phyloP scores from a whole-genome alignment of 2,797 vertebrate species.

The Falco peregrinus region DNA sequence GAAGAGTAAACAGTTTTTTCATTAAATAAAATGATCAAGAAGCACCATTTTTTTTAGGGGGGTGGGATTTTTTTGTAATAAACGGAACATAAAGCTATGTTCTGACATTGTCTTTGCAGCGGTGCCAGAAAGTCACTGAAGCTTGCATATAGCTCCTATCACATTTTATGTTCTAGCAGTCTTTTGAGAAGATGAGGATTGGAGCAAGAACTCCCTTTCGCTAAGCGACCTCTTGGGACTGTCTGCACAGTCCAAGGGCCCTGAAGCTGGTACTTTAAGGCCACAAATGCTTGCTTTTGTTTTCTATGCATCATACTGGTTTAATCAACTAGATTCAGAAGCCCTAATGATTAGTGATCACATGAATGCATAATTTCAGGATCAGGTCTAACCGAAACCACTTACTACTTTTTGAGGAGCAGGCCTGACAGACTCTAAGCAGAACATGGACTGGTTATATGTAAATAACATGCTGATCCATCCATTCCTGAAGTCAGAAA shows the following conservation, averaged over 20 bases:
- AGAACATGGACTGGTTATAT: not conserved
- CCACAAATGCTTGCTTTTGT: not conserved
- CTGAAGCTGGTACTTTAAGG: not conserved
- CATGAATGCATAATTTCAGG: not conserved
- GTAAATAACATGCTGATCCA: not conserved
- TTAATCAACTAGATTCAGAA: not conserved
- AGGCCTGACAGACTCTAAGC: not conserved
- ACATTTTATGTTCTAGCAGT: not conserved
- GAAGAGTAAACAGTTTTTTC: not conserved
- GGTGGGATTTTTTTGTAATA: not conserved
- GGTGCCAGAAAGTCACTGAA: not conserved
- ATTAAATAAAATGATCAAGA: not conserved
- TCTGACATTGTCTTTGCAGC: not conserved
- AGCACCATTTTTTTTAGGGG: fast-evolving
- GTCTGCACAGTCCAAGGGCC: not conserved
- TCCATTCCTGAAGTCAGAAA: not conserved
- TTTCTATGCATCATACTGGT: not conserved
- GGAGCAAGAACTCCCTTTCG: not conserved
- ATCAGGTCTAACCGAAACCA: not conserved
- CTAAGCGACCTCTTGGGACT: not conserved
- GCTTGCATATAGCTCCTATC: not conserved
- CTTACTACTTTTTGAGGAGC: not conserved
- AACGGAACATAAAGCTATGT: not conserved
- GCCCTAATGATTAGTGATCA: not conserved
- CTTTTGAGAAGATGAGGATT: not conserved